Evolutionary conservation across 2,888 invertebrate genomes (phyloP).

Genomic region (Merodon equestris): DNA sequence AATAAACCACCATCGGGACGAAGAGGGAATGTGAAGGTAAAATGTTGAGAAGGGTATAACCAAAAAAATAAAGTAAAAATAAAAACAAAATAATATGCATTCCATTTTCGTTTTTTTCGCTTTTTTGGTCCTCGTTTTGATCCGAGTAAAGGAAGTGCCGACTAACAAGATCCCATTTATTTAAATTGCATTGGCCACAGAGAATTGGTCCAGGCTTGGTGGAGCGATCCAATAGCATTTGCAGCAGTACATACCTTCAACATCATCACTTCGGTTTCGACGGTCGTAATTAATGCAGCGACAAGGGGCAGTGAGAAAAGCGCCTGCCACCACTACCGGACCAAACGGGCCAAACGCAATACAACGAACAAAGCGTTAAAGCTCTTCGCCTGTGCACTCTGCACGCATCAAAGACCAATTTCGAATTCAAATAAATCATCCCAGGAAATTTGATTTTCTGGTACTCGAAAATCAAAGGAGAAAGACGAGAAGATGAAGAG

Average conservation of each 20-base stretch:
- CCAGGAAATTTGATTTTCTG: constrained; percentile 66
- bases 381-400: constrained; percentile 44
- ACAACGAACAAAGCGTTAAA: constrained; percentile 51
- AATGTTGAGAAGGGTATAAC: constrained; percentile 35
- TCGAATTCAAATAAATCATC: constrained; percentile 69
- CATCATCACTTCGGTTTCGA: constrained; percentile 64
- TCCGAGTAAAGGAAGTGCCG: constrained; percentile 60
- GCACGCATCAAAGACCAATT: constrained; percentile 68
- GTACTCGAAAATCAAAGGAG: constrained; percentile 7
- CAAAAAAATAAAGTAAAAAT: constrained; percentile 33
- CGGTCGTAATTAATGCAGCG: constrained; percentile 66
- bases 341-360: no score
- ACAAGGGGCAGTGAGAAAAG: constrained; percentile 42
- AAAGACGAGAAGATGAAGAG: constrained; percentile 36
- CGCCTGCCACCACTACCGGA: constrained; percentile 33
- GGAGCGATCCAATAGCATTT: constrained; percentile 21
- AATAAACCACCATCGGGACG: constrained; percentile 43
- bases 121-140: neutral
- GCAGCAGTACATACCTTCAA: constrained; percentile 31
- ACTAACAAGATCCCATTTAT: constrained; percentile 69
- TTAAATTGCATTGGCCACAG: constrained; percentile 67
- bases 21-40: constrained; percentile 27
- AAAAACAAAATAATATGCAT: constrained; percentile 62
- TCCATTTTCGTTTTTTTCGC: constrained; percentile 46
- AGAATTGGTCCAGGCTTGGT: constrained; percentile 69